A percentile compares a stretch with the other conserved stretches of the same genome.
These are phyloP conservation scores for Willisornis vidua DNA, from an alignment of 2,113 vertebrate genomes.

Conservation along the genomic window DNA sequence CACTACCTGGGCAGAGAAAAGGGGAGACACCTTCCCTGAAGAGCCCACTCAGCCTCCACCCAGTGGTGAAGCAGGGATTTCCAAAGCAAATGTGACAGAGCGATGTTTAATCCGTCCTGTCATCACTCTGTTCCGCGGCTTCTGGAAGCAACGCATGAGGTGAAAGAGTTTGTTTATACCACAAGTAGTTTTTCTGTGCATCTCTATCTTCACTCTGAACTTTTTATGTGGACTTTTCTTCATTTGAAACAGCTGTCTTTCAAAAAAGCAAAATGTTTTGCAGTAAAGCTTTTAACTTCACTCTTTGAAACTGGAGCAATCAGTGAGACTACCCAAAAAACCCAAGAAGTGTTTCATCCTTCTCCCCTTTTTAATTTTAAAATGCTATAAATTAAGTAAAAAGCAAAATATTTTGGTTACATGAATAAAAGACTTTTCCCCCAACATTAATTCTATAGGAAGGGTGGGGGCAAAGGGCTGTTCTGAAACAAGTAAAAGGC, in stretches of 20 bases:
- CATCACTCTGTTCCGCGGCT: neutral
- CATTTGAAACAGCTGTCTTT: neutral
- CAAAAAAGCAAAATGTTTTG: neutral
- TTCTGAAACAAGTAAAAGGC: neutral
- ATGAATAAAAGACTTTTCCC: neutral
- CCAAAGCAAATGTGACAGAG: neutral
- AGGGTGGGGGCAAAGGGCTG: neutral
- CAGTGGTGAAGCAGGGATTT: neutral
- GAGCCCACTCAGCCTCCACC: neutral
- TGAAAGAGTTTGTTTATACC: neutral
- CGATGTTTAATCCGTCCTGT: neutral
- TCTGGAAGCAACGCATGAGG: neutral
- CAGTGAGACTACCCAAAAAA: neutral
- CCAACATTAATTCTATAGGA: neutral
- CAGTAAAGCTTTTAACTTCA: neutral
- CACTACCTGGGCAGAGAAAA: fast-evolving
- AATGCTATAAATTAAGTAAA: neutral
- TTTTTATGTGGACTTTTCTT: neutral
- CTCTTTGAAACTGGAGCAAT: neutral
- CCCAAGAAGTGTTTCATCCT: neutral
- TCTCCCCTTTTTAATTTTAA: neutral
- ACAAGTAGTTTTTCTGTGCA: neutral
- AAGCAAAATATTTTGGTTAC: neutral
- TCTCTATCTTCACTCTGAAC: neutral
- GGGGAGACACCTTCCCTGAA: neutral